Percentiles rank a stretch among this genome's conserved stretches.
Conservation (phyloP, 2,888 invertebrate species). For the Tetheella fluctuosa region DNA sequence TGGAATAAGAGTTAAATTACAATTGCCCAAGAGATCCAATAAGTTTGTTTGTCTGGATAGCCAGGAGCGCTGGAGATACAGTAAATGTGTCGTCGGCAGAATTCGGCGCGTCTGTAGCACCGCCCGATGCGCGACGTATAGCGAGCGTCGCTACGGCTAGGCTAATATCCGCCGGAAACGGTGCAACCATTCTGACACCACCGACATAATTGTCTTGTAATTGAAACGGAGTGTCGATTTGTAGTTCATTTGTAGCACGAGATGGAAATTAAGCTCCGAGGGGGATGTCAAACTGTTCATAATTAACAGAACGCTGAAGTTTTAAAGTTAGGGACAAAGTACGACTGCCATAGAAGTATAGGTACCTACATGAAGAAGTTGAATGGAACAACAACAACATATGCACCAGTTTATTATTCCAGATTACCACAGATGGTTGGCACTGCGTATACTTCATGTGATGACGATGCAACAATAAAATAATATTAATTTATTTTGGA, state of each 20-base stretch:
- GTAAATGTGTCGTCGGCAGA: conserved; percentile 77
- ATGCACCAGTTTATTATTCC: too few relatives aligned
- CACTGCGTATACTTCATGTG: too few relatives aligned
- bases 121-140: conserved; percentile 25
- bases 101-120: conserved; percentile 68
- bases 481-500: background rate
- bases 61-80: conserved; percentile 42
- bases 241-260: conserved; percentile 52
- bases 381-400: background rate
- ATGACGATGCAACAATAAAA: too few relatives aligned
- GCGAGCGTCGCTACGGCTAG: conserved; percentile 60
- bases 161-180: conserved; percentile 80
- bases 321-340: background rate
- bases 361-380: too few relatives aligned
- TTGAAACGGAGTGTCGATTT: conserved; percentile 78
- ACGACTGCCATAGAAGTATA: background rate
- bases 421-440: too few relatives aligned
- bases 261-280: conserved; percentile 23
- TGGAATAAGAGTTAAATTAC: conserved; percentile 22
- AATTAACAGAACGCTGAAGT: background rate
- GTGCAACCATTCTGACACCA: conserved; percentile 56
- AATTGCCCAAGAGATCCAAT: background rate
- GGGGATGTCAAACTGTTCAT: conserved; percentile 10
- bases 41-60: conserved; percentile 19
- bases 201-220: conserved; percentile 68